phyloP scores from a whole-genome alignment of 2,888 invertebrate species.

The Caenorhabditis imperialis region DNA sequence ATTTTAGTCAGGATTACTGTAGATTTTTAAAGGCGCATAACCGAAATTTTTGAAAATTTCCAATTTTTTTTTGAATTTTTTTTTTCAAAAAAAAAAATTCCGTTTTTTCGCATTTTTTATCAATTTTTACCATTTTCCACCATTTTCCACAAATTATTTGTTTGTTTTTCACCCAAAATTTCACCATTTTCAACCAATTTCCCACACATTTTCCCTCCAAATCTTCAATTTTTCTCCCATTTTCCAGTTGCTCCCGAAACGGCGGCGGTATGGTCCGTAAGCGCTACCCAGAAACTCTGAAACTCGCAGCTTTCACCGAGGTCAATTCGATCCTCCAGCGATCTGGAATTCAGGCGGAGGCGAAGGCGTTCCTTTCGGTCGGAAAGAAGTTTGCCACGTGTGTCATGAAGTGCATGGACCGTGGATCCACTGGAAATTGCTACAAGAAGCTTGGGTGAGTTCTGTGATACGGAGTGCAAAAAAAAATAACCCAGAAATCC shows the following conservation, averaged over 20 bases:
- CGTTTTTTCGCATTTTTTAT: neutral
- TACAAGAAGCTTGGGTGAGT: conserved; percentile 59
- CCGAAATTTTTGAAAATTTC: neutral
- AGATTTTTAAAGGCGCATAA: no score
- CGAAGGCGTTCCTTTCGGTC: conserved; percentile 66
- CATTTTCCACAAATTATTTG: no score
- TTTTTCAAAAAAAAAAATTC: neutral
- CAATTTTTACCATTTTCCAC: no score
- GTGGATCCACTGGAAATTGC: conserved; percentile 59
- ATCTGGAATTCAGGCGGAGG: conserved; percentile 70
- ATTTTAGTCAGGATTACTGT: no score
- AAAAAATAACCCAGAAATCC: no score
- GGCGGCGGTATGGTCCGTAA: conserved; percentile 72
- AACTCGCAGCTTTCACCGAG: conserved; percentile 75
- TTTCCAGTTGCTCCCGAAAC: conserved; percentile 63
- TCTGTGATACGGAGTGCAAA: no score
- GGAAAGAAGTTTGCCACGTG: conserved; percentile 76
- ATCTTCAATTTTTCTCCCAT: neutral
- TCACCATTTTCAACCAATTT: no score
- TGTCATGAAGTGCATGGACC: conserved; percentile 73
- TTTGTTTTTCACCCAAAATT: no score
- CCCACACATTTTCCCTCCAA: no score
- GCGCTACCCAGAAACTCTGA: conserved; percentile 76
- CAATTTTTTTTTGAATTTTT: neutral
- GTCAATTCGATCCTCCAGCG: conserved; percentile 68